Percentiles rank a stretch among this genome's conserved stretches.
phyloP scores from a whole-genome alignment of 2,113 vertebrate species.

The Hydrolagus affinis region DNA sequence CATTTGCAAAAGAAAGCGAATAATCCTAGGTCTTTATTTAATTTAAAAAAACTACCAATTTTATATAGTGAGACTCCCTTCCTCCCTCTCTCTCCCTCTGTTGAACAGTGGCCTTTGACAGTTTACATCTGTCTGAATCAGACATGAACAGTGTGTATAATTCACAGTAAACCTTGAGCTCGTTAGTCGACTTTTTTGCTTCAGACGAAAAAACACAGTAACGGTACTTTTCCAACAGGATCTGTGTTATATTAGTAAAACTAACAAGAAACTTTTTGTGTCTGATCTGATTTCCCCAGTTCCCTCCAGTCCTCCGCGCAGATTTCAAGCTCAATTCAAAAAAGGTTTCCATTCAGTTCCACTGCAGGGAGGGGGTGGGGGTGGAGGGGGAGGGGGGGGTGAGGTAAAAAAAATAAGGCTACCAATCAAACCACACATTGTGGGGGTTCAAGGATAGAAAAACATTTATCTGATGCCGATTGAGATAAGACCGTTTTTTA shows the following conservation, averaged over 20 bases:
- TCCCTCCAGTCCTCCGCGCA: conserved; percentile 37
- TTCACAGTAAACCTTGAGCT: conserved; percentile 7
- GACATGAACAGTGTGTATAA: background rate
- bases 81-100: no score
- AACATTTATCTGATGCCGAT: conserved; percentile 16
- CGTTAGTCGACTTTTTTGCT: background rate
- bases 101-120: no score
- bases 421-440: conserved; percentile 22
- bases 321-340: conserved; percentile 58
- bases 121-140: no score
- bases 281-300: conserved; percentile 32
- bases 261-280: conserved; percentile 19
- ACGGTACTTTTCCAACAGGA: conserved; percentile 1
- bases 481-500: background rate
- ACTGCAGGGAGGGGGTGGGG: conserved; percentile 33
- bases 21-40: conserved; percentile 4
- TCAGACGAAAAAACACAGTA: background rate
- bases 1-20: background rate
- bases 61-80: no score
- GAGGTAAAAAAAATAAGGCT: conserved; percentile 40
- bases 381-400: conserved; percentile 2
- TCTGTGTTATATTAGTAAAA: conserved; percentile 23
- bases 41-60: no score
- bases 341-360: conserved; percentile 57
- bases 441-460: background rate